Evolutionary conservation across 2,113 vertebrate species (phyloP).

Genomic region (Leptodactylus fuscus): DNA sequence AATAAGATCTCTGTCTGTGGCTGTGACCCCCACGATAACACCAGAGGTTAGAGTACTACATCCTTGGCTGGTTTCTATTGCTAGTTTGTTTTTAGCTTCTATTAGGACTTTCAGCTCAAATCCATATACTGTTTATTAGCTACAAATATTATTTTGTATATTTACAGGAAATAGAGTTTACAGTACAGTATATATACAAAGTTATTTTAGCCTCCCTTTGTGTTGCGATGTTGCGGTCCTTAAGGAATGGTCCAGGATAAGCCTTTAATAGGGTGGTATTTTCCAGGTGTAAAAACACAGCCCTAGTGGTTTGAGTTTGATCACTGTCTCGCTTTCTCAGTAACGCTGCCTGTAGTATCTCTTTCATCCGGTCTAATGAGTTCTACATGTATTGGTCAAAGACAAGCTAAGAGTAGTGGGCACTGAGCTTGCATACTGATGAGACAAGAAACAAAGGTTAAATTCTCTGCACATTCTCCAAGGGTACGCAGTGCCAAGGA

Average conservation of each 20-base stretch:
- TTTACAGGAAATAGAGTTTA: too few species aligned
- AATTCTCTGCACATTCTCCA: slow-evolving; percentile 52
- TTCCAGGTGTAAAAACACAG: slow-evolving; percentile 21
- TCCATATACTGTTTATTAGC: too few species aligned
- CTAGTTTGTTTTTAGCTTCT: too few species aligned
- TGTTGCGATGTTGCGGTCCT: neutral
- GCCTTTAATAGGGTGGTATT: neutral
- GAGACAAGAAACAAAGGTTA: slow-evolving; percentile 49
- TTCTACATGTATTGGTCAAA: slow-evolving; percentile 49
- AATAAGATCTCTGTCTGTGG: too few species aligned
- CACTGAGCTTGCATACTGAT: slow-evolving; percentile 48
- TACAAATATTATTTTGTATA: too few species aligned
- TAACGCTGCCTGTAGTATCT: slow-evolving; percentile 14
- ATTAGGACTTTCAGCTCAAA: too few species aligned
- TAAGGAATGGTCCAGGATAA: neutral
- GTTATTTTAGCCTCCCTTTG: neutral
- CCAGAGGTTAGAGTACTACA: too few species aligned
- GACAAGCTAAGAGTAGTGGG: slow-evolving; percentile 23
- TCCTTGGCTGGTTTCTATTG: too few species aligned
- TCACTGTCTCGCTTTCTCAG: slow-evolving; percentile 36
- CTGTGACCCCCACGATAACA: too few species aligned
- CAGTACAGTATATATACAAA: too few species aligned
- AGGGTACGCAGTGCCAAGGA: slow-evolving; percentile 14
- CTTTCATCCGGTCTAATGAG: slow-evolving; percentile 39
- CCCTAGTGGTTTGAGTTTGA: slow-evolving; percentile 4